Base-by-base conservation (phyloP, 1,140 invertebrate genomes). In the Thaumatotibia leucotreta region DNA sequence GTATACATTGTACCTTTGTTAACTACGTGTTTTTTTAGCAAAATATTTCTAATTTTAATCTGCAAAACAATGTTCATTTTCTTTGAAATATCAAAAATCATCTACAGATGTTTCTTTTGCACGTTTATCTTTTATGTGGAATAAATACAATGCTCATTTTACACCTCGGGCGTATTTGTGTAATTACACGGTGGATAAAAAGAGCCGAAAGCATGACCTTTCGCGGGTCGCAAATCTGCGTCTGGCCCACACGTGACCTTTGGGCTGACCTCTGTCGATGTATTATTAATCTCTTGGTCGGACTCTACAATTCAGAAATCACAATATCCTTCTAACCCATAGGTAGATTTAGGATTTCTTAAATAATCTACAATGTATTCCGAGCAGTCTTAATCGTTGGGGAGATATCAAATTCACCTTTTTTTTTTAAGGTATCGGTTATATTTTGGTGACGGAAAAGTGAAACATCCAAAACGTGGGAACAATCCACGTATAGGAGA, bases 201-300 rank as follows among this genome's bases (percentile, higher is more conserved):
- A 72, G 73, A 68, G 68, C 58, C 66, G 66, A 71, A 73, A 73
- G 70, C 69, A 70, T 80, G 79, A 83, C 80, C 79, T 82, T 82
- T 83, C 58, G 29, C 74, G 67, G 74, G 71, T 75, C 65, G 72
- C 66, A 71, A 73, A 75, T 74, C 69, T 74, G 67, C 67, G 67
- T 67, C 73, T 72, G 70, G 75, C 75, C 75, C 77, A 76, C 74
- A 69, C 70, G 67, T 74, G 78, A 80, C 78, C 81, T 81, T 82
- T 82, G 71, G 66, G 73, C 64, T 70, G 73, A 72, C 72, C 79
- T 78, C 69, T 70, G 64, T 66, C 67, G 75, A 73, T 86, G 75
- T 76, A 84, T 86, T 79, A 86, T 79, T 82, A 83, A 82, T 83
- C 72, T 52, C 68, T 33, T 61, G 61, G 31, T 54, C 33, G 23